These are phyloP conservation scores for Harpalus rufipes DNA, from an alignment of 2,888 invertebrate species.

Conservation along the genomic window DNA sequence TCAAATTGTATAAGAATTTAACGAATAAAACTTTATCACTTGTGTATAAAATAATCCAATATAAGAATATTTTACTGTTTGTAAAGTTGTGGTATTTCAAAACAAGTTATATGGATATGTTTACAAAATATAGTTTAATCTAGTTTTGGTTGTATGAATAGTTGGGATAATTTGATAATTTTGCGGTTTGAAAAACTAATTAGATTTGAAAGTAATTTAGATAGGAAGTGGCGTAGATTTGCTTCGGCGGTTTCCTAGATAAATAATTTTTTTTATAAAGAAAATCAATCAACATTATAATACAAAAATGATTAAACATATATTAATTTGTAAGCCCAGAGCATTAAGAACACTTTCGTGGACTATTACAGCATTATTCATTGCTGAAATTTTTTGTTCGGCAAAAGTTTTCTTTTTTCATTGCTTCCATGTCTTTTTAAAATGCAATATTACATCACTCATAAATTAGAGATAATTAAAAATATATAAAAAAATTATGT, in stretches of 20 bases:
- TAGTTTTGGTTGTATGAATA: not conserved
- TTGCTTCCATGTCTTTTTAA: no score
- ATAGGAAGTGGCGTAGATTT: not conserved
- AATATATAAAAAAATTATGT: no score
- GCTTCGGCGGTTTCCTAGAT: not conserved
- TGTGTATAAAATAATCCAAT: no score
- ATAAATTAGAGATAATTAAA: no score
- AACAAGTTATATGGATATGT: not conserved
- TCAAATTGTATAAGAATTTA: not conserved
- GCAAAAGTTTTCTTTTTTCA: no score
- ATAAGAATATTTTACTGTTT: no score
- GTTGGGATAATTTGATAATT: not conserved
- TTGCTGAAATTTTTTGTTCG: no score
- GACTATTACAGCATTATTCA: no score
- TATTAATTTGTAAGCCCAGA: not conserved
- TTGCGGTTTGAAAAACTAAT: not conserved
- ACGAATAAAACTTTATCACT: not conserved
- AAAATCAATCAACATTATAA: not conserved
- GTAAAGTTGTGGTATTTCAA: no score
- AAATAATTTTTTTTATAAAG: not conserved
- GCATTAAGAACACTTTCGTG: no score
- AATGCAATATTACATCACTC: no score
- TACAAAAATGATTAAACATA: not conserved
- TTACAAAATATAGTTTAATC: not conserved
- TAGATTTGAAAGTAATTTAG: not conserved